These are phyloP conservation scores for Theristicus caerulescens DNA, from an alignment of 2,113 vertebrate genomes.

Conservation along the genomic window DNA sequence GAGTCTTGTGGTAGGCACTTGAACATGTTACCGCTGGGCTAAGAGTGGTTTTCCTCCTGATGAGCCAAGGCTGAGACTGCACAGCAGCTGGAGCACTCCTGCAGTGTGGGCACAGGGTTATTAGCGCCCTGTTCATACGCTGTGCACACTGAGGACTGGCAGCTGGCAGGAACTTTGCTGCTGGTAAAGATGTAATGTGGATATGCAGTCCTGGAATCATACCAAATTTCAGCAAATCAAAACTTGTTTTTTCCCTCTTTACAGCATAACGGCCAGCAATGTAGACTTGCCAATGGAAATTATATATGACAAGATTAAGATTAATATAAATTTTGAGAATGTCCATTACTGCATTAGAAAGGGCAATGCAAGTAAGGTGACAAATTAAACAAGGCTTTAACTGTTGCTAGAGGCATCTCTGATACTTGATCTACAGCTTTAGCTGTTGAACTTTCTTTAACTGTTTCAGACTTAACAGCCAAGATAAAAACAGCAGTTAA, in stretches of 20 bases:
- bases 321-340: constrained; percentile 9
- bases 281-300: background rate
- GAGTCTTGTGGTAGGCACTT: background rate
- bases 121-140: background rate
- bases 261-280: background rate
- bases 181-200: background rate
- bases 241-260: background rate
- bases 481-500: constrained; percentile 19
- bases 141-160: background rate
- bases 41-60: background rate
- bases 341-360: constrained; percentile 61
- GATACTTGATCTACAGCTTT: constrained; percentile 58
- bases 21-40: accelerated
- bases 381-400: constrained; percentile 69
- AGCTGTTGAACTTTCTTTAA: constrained; percentile 65
- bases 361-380: constrained; percentile 67
- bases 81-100: background rate
- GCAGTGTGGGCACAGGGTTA: background rate
- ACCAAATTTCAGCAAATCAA: background rate
- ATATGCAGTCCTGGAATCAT: background rate
- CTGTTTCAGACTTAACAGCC: constrained; percentile 62
- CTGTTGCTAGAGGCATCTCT: constrained; percentile 66
- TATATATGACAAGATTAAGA: constrained; percentile 58
- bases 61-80: background rate
- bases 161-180: background rate